Percentiles rank a stretch among this genome's conserved stretches.
These are phyloP conservation scores for Trisateles emortualis DNA, from an alignment of 2,888 invertebrate genomes.

Conservation along the genomic window DNA sequence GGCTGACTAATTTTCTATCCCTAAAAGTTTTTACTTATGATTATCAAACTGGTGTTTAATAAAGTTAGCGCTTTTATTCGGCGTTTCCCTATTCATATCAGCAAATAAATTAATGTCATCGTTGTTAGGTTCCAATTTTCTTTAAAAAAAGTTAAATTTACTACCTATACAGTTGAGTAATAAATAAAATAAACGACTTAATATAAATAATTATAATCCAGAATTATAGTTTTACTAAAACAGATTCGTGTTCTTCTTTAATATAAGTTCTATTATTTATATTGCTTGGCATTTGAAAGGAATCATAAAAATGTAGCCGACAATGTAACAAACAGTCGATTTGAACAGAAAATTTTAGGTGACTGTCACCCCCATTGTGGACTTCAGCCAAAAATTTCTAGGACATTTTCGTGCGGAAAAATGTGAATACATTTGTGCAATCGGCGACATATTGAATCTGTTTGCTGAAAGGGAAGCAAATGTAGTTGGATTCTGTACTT, in stretches of 20 bases:
- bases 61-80: too few species aligned
- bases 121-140: too few species aligned
- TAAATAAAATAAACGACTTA: too few species aligned
- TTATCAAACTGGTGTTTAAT: too few species aligned
- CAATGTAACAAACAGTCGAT: slow-evolving; percentile 28
- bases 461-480: slow-evolving; percentile 10
- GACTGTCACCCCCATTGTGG: slow-evolving; percentile 24
- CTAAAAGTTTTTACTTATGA: too few species aligned
- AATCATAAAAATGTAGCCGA: slow-evolving; percentile 23
- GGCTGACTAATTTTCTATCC: too few species aligned
- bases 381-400: slow-evolving; percentile 18
- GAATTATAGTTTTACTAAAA: too few species aligned
- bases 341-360: slow-evolving; percentile 20
- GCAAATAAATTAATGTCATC: too few species aligned
- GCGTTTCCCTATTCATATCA: too few species aligned
- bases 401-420: slow-evolving; percentile 20
- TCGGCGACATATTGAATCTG: slow-evolving; percentile 29
- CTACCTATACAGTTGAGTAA: too few species aligned
- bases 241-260: neutral
- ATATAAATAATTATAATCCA: too few species aligned
- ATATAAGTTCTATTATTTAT: slow-evolving; percentile 1
- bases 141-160: too few species aligned
- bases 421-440: slow-evolving; percentile 36
- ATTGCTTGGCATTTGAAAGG: slow-evolving; percentile 8
- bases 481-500: slow-evolving; percentile 5